A percentile compares a stretch with the other conserved stretches of the same genome.
Evolutionary conservation across 2,113 vertebrate genomes (phyloP).

Genomic region (Alethe castanea): DNA sequence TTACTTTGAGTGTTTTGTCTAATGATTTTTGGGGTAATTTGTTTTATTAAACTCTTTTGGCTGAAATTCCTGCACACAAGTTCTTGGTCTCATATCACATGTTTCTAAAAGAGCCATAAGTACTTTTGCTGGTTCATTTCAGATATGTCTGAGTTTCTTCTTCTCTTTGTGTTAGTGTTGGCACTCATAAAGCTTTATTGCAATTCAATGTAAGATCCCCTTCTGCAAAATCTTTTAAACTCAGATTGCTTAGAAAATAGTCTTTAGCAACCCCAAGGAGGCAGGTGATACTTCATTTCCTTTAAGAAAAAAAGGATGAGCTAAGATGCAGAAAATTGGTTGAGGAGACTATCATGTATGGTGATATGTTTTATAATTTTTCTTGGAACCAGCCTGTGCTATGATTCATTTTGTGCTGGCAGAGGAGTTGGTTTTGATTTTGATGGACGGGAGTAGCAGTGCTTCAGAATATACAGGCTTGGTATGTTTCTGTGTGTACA

Average conservation of each 20-base stretch:
- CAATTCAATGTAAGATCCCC: neutral
- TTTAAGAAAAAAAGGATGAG: neutral
- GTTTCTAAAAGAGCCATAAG: neutral
- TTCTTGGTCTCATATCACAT: rapidly evolving
- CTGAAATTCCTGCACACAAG: neutral
- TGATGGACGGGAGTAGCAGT: neutral
- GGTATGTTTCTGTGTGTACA: neutral
- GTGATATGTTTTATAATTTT: neutral
- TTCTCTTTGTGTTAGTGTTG: neutral
- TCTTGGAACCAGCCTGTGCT: neutral
- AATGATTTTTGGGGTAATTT: neutral
- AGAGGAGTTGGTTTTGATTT: neutral
- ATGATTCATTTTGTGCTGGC: neutral
- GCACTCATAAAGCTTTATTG: neutral
- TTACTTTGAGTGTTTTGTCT: neutral
- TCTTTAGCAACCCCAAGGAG: neutral
- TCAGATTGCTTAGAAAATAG: neutral
- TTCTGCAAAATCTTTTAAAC: neutral
- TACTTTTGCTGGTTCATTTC: neutral
- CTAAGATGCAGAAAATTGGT: neutral
- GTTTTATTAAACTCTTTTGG: neutral
- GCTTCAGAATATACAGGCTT: neutral
- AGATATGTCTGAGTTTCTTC: neutral
- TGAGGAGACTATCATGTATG: neutral
- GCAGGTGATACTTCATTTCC: neutral